A percentile compares a stretch with the other conserved stretches of the same genome.
These are phyloP conservation scores for Danio rerio DNA, from an alignment of 2,113 vertebrate genomes.

Conservation along the genomic window DNA sequence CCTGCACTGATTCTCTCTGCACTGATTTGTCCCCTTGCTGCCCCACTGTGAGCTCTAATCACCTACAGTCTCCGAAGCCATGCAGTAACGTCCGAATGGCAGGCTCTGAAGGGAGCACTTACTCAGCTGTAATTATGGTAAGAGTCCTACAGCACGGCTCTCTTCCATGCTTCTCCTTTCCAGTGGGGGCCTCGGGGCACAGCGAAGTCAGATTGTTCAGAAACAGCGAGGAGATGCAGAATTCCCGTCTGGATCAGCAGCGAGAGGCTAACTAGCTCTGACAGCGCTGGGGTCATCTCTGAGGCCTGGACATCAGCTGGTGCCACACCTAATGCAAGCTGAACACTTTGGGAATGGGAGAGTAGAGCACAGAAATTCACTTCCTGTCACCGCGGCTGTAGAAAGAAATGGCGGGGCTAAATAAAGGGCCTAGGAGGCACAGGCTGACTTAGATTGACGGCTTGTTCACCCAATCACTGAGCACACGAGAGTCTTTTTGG, in stretches of 20 bases:
- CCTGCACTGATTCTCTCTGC: constrained; percentile 26
- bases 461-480: too few relatives aligned
- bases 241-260: constrained; percentile 38
- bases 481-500: too few relatives aligned
- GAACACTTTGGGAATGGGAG: constrained; percentile 53
- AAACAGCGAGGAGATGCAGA: constrained; percentile 31
- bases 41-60: constrained; percentile 26
- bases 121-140: constrained; percentile 50
- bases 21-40: constrained; percentile 21
- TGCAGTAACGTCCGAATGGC: neutral
- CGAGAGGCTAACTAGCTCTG: constrained; percentile 52
- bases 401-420: too few relatives aligned
- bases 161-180: constrained; percentile 34
- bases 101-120: constrained; percentile 38
- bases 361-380: constrained; percentile 14
- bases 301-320: constrained; percentile 51
- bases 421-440: too few relatives aligned
- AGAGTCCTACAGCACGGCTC: constrained; percentile 41
- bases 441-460: too few relatives aligned
- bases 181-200: constrained; percentile 41
- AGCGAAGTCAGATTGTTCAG: constrained; percentile 39
- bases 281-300: constrained; percentile 53
- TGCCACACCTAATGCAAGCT: constrained; percentile 52
- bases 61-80: neutral
- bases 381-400: neutral